Conservation (phyloP, 2,113 vertebrate species). For the Progne subis region DNA sequence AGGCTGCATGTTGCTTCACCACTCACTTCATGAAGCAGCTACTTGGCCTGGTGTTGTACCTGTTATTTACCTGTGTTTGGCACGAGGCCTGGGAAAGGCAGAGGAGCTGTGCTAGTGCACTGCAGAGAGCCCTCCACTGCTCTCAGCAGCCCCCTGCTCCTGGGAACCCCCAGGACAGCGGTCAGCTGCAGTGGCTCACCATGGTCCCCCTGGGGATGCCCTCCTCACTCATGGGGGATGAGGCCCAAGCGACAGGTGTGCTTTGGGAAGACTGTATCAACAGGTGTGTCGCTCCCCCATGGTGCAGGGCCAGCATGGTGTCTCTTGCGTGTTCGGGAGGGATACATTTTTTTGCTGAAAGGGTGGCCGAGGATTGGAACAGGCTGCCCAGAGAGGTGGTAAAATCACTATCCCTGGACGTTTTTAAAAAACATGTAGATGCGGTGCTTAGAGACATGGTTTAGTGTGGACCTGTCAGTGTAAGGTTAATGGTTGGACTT, state of each 20-base stretch:
- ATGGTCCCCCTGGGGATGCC: background rate
- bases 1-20: background rate
- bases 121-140: rapidly evolving
- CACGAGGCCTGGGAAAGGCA: background rate
- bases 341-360: background rate
- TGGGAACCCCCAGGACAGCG: rapidly evolving
- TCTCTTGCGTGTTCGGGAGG: background rate
- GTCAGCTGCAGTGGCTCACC: background rate
- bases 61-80: rapidly evolving
- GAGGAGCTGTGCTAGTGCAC: rapidly evolving
- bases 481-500: background rate
- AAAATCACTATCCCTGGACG: background rate
- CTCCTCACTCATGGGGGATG: rapidly evolving
- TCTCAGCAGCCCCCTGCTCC: background rate
- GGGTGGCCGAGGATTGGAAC: background rate
- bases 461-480: background rate
- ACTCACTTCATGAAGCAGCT: background rate
- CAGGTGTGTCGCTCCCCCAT: rapidly evolving
- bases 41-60: background rate
- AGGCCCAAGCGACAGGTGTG: background rate
- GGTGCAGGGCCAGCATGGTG: rapidly evolving
- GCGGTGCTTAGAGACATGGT: background rate
- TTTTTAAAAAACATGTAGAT: background rate
- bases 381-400: background rate
- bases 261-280: background rate